Conservation (phyloP, 2,888 invertebrate species). For the Acrocyrtus sp. region DNA sequence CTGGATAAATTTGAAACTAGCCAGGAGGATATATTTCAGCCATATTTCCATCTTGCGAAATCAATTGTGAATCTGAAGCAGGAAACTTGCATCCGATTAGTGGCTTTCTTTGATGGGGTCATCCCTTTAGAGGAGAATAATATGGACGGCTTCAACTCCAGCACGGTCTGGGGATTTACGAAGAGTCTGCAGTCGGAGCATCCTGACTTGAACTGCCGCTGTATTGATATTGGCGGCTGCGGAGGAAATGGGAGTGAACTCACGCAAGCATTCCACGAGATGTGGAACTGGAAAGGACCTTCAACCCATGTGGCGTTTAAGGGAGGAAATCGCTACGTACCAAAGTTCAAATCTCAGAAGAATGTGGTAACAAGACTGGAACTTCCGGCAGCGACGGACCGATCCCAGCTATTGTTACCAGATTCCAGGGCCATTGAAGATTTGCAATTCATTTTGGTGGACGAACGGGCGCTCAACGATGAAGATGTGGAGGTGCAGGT, state of each 20-base stretch:
- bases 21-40: slow-evolving; percentile 1
- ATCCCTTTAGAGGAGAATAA: not conserved
- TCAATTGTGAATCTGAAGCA: not conserved
- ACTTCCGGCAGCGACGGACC: not conserved
- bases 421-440: not conserved
- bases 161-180: slow-evolving; percentile 10
- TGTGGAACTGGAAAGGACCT: not conserved
- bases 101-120: not conserved
- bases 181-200: slow-evolving; percentile 13
- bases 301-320: not conserved
- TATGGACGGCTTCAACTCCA: not conserved
- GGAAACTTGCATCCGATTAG: not conserved
- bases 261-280: not conserved
- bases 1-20: not conserved
- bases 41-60: slow-evolving; percentile 21
- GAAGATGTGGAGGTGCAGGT: slow-evolving; percentile 13
- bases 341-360: not conserved
- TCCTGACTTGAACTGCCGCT: not conserved
- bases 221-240: slow-evolving; percentile 9
- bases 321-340: not conserved
- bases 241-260: not conserved
- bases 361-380: not conserved
- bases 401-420: not conserved
- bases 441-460: not conserved
- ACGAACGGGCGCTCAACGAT: not conserved